A percentile compares a stretch with the other conserved stretches of the same genome.
Evolutionary conservation across 2,888 invertebrate genomes (phyloP).

Genomic region (Blastobasis lacticolella): DNA sequence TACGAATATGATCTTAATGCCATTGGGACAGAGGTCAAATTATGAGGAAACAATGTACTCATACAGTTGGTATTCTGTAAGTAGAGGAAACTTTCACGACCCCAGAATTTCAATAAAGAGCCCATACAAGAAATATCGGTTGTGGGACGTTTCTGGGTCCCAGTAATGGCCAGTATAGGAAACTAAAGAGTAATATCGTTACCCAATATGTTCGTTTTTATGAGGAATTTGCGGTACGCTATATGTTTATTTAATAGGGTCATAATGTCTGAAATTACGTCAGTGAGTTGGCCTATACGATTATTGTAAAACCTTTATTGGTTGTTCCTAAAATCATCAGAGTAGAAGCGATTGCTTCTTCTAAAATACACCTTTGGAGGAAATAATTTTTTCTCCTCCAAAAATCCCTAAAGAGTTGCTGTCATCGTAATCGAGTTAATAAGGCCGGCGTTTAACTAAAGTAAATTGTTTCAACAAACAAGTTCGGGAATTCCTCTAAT

Average conservation of each 20-base stretch:
- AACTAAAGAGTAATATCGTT: constrained; percentile 35
- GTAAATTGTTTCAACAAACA: too few species aligned
- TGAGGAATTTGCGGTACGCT: constrained; percentile 49
- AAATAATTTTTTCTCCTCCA: too few species aligned
- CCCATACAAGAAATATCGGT: constrained; percentile 45
- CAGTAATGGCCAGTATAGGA: constrained; percentile 38
- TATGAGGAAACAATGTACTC: constrained; percentile 7
- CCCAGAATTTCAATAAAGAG: constrained; percentile 66
- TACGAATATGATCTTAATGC: constrained; percentile 5
- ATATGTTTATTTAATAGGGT: constrained; percentile 55
- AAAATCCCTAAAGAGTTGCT: too few species aligned
- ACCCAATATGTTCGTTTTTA: constrained; percentile 54
- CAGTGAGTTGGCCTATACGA: constrained; percentile 28
- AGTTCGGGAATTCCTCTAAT: too few species aligned
- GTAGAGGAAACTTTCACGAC: constrained; percentile 36
- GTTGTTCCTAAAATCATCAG: neutral
- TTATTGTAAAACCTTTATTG: constrained; percentile 17
- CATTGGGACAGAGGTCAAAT: constrained; percentile 3
- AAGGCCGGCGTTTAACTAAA: too few species aligned
- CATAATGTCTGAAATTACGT: constrained; percentile 33
- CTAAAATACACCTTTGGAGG: too few species aligned
- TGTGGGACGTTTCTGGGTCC: constrained; percentile 29
- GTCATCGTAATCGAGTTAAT: too few species aligned
- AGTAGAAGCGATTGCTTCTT: too few species aligned
- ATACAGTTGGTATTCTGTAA: constrained; percentile 23